Evolutionary conservation across 2,888 invertebrate genomes (phyloP), one percentile per base, ranked within the genome.

Genomic region (Hartigia nigra): DNA sequence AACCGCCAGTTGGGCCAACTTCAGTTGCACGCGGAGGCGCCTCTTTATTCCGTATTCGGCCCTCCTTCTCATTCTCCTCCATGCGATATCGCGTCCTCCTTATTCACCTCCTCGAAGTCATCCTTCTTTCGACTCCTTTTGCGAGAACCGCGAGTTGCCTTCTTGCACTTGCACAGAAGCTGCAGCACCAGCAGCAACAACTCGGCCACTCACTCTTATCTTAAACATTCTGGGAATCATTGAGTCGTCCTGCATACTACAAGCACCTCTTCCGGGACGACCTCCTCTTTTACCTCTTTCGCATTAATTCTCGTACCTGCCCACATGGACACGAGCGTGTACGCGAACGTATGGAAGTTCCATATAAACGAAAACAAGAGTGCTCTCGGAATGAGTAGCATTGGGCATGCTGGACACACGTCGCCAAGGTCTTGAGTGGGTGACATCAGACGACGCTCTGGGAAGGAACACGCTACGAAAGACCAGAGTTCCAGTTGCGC

Each of bases 301-400:
- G 23, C 9, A 55, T 55, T 23, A 9, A 55, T 55, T 55, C 55
- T 2, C 1, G 14, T 23, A 9, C 55, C 23, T 23, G 23, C 1
- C 55, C 55, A 55, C 55, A 1, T 9, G 55, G 23, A 23, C 55
- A 55, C 55, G 55, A 0, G 23, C 23, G 23, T 23, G 23, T 1
- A 9, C 23, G 55, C 23, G 55, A 55, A 55, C 55, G 9, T 23
- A 3, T 72, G 72, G 31, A 82, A 82, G 77, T 81, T 81, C 78
- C 78, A 76, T 81, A 12, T 83, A 84, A 87, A 86, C 81, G 88
- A 88, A 88, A 88, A 85, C 82, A 86, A 88, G 88, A 88, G 88
- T 88, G 84, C 76, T 76, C 77, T 70, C 69, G 35, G 79, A 72
- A 70, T 74, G 31, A 12, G 69, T 74, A 80, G 39, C 77, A 83